phyloP scores from a whole-genome alignment of 2,113 vertebrate species.

The Elephantulus edwardii region DNA sequence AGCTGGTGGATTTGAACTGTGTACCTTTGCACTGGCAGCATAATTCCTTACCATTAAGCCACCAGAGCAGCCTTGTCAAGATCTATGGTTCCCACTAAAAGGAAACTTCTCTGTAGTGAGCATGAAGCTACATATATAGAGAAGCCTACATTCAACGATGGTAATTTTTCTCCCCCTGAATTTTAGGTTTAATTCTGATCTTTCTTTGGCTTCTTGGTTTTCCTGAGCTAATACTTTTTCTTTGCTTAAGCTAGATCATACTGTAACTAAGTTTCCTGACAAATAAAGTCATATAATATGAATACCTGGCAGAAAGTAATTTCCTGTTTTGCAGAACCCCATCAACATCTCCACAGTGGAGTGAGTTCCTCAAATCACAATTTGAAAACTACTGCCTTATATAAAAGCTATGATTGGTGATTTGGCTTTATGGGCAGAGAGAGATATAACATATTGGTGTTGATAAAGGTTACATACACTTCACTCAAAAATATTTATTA shows the following conservation, averaged over 20 bases:
- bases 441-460: background rate
- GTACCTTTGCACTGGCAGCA: too few species aligned
- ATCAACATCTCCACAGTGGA: background rate
- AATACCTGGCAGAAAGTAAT: conserved; percentile 32
- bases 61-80: too few species aligned
- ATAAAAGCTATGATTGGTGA: conserved; percentile 9
- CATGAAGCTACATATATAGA: background rate
- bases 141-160: background rate
- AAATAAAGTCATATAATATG: background rate
- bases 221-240: conserved; percentile 1
- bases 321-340: background rate
- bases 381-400: background rate
- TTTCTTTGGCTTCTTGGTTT: conserved; percentile 28
- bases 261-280: conserved; percentile 15
- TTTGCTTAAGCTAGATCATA: conserved; percentile 19
- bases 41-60: too few species aligned
- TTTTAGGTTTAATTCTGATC: background rate
- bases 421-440: background rate
- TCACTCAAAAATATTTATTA: conserved; percentile 3
- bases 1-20: too few species aligned
- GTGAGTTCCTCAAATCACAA: conserved; percentile 1
- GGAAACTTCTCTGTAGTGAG: background rate
- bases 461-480: background rate
- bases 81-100: background rate
- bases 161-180: background rate